Base-by-base conservation (phyloP, 1,140 invertebrate species). In the Caerostris darwini region DNA sequence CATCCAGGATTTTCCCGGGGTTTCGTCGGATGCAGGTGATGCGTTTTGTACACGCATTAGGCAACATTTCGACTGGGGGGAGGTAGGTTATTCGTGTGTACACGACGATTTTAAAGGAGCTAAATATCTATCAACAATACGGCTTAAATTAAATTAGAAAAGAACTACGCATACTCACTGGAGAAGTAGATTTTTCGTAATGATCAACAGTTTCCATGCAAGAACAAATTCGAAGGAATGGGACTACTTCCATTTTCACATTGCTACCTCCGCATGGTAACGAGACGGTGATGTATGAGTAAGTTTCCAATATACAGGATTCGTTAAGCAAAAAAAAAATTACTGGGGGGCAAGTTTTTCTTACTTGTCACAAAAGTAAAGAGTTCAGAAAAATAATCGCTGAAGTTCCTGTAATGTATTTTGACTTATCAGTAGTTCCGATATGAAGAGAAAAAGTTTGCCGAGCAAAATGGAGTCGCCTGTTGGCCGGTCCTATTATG, bases 1-100 rank as follows among this genome's bases (percentile, higher is more conserved):
- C 85, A 34, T 61, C 92, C 83, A 94, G 92, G 92, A 94, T 88
- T 94, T 94, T 94, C 59, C 92, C 92, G 64, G 85, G 91, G 85
- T 34, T 59, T 57, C 69, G 67, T 57, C 12, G 85, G 86, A 69
- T 94, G 92, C 92, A 94, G 92, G 85, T 94, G 92, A 87, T 94
- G 92, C 92, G 86, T 94, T 94, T 82, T 94, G 83, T 69, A 71
- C 61, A 59, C 67, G 92, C 83, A 87, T 82, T 82, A 81, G n/a
- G 81, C 77, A 86, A 86, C 82, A 94, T 88, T 94, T 57, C 57
- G 50, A 54, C 19, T 81, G 69, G 92, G 92, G 92, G 92, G 92
- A 94, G 92, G 92, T 57, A 94, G 92, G 64, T n/a, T 92, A 34
- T 67, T n/a, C 12, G 14, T n/a, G 14, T 77, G 53, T n/a, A 87